These are phyloP conservation scores for Lynx canadensis DNA, from an alignment of 2,113 vertebrate genomes.

Conservation along the genomic window DNA sequence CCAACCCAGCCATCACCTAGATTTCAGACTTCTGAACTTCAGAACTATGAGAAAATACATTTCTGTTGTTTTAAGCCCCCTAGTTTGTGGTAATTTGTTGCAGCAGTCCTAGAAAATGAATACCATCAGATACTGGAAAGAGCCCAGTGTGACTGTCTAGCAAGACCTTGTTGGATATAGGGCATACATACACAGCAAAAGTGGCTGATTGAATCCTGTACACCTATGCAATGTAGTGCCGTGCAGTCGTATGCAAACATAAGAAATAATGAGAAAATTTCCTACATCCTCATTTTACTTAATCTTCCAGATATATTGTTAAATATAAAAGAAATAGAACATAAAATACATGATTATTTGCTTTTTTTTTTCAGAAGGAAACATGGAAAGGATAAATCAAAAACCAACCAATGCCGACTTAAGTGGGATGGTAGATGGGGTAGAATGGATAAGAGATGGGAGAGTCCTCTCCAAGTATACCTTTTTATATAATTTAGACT, in stretches of 20 bases:
- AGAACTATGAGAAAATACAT: background rate
- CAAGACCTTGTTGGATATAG: background rate
- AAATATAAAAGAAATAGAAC: constrained; percentile 8
- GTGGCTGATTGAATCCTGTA: background rate
- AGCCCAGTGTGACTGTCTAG: background rate
- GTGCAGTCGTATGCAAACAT: background rate
- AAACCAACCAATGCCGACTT: background rate
- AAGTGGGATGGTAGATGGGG: background rate
- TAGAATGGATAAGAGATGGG: background rate
- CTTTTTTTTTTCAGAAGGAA: background rate
- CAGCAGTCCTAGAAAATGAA: background rate
- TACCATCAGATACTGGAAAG: background rate
- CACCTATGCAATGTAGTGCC: background rate
- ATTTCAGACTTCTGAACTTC: background rate
- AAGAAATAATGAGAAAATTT: background rate
- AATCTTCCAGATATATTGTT: background rate
- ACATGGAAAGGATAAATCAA: background rate
- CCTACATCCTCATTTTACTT: background rate
- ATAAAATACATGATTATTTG: background rate
- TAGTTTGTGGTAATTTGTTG: background rate
- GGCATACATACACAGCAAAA: background rate
- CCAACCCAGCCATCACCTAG: background rate
- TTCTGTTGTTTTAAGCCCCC: background rate
- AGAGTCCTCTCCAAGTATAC: background rate
- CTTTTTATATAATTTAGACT: background rate